These are phyloP conservation scores for Dromius quadrimaculatus DNA, from an alignment of 2,888 invertebrate genomes.

Conservation along the genomic window DNA sequence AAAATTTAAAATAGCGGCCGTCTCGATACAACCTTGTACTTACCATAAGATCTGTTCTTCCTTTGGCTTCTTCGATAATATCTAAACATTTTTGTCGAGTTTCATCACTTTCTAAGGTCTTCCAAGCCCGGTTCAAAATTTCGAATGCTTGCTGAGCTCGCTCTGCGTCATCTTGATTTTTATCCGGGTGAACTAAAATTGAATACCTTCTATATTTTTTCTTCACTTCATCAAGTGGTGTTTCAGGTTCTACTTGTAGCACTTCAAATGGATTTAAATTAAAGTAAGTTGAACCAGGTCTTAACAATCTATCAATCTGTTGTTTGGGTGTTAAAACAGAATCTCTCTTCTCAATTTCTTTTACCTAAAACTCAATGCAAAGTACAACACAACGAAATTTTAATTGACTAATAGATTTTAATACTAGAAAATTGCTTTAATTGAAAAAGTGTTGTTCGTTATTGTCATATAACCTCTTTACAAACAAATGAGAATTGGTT, in stretches of 20 bases:
- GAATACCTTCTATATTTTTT: constrained; percentile 97
- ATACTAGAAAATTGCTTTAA: neutral
- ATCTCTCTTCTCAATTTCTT: constrained; percentile 98
- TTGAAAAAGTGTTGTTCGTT: neutral
- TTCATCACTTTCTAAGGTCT: constrained; percentile 94
- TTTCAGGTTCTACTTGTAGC: constrained; percentile 91
- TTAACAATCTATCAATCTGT: constrained; percentile 94
- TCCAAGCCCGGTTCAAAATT: constrained; percentile 95
- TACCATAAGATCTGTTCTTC: constrained; percentile 93
- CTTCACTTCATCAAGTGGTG: constrained; percentile 91
- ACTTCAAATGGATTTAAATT: constrained; percentile 98
- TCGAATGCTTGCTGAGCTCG: constrained; percentile 94
- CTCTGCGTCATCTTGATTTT: constrained; percentile 96
- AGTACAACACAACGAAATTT: constrained; percentile 12
- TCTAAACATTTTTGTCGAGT: constrained; percentile 94
- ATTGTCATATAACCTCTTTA: constrained; percentile 14
- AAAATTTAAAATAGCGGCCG: constrained; percentile 13
- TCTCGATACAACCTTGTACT: no score
- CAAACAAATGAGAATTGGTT: neutral
- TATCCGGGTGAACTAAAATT: constrained; percentile 98
- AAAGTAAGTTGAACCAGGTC: constrained; percentile 98
- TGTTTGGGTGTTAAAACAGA: constrained; percentile 96
- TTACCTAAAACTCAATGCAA: constrained; percentile 79
- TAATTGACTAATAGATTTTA: neutral
- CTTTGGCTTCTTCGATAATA: constrained; percentile 97